Percentiles rank a stretch among this genome's conserved stretches.
These are phyloP conservation scores for Hylaea fasciaria DNA, from an alignment of 2,888 invertebrate genomes.

Conservation along the genomic window DNA sequence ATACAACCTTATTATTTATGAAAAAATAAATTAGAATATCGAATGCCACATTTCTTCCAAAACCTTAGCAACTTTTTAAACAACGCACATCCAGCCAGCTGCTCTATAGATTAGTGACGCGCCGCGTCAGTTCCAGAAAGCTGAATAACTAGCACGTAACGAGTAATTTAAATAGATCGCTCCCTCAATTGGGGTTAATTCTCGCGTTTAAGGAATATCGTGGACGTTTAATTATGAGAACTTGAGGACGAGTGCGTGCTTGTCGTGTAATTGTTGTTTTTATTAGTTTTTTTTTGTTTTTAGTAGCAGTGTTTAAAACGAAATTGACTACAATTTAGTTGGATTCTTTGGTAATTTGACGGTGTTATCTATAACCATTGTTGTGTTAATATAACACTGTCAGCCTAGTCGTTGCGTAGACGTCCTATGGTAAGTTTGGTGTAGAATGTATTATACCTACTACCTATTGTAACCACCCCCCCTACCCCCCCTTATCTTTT, in stretches of 20 bases:
- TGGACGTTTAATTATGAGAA: constrained; percentile 76
- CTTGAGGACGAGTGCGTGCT: constrained; percentile 55
- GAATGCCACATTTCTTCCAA: background rate
- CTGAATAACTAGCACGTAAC: constrained; percentile 73
- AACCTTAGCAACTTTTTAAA: constrained; percentile 1
- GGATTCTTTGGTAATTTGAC: no score
- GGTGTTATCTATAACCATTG: no score
- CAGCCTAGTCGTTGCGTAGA: no score
- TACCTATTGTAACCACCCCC: no score
- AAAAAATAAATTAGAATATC: background rate
- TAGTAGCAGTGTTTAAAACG: background rate
- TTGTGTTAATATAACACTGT: no score
- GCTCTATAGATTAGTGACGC: constrained; percentile 76
- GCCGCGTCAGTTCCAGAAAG: constrained; percentile 82
- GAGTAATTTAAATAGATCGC: constrained; percentile 84
- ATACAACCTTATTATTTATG: no score
- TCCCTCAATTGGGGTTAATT: constrained; percentile 85
- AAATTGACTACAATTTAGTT: no score
- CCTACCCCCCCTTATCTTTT: no score
- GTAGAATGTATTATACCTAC: no score
- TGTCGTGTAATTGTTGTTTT: constrained; percentile 49
- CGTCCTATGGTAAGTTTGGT: no score
- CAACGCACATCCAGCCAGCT: constrained; percentile 46
- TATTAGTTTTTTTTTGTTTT: constrained; percentile 22
- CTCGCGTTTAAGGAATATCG: constrained; percentile 83